A percentile compares a stretch with the other conserved stretches of the same genome.
Evolutionary conservation across 2,113 vertebrate genomes (phyloP).

Genomic region (Lonchura striata): DNA sequence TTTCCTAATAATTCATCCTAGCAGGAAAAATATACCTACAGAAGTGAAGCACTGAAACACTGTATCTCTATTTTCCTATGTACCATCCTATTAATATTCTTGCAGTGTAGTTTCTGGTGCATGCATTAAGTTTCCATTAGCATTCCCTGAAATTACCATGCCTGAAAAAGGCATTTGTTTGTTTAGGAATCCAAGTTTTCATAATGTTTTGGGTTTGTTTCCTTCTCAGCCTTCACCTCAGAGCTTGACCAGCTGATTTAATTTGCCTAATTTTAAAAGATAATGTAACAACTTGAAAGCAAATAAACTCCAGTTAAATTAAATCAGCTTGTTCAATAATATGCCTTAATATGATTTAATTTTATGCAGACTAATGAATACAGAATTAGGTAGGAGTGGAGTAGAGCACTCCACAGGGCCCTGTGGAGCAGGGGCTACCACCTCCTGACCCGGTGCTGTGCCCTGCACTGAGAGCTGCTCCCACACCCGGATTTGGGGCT

Average conservation of each 20-base stretch:
- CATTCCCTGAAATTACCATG: constrained; percentile 29
- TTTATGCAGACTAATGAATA: constrained; percentile 66
- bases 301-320: constrained; percentile 71
- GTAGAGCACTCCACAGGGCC: background rate
- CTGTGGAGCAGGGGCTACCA: background rate
- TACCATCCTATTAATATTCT: constrained; percentile 6
- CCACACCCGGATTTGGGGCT: rapidly evolving
- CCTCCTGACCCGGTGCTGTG: background rate
- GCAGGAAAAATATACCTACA: background rate
- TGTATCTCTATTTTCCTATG: background rate
- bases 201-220: background rate
- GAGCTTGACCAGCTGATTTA: constrained; percentile 51
- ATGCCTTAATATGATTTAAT: constrained; percentile 65
- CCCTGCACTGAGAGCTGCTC: rapidly evolving
- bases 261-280: constrained; percentile 62
- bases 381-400: constrained; percentile 12
- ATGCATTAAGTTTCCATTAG: constrained; percentile 51
- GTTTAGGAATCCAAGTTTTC: constrained; percentile 44
- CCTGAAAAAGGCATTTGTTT: constrained; percentile 58
- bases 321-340: constrained; percentile 54
- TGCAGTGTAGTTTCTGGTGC: constrained; percentile 19
- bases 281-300: constrained; percentile 61
- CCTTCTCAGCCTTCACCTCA: constrained; percentile 28
- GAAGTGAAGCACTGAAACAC: background rate
- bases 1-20: background rate